Evolutionary conservation across 2,113 vertebrate species (phyloP).

Genomic region (Neolamprologus fasciatus): DNA sequence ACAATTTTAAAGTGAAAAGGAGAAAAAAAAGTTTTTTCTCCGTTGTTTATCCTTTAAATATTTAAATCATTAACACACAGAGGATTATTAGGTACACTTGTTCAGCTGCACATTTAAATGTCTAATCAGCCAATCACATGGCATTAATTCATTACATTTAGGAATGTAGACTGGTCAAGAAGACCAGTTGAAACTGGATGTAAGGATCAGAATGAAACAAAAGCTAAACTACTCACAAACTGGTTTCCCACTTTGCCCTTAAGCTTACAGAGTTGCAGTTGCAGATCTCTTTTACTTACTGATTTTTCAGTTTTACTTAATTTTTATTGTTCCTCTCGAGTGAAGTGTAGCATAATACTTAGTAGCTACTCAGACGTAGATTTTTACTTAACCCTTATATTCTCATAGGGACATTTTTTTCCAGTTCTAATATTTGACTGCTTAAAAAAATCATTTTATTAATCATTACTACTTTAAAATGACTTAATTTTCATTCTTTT

Average conservation of each 20-base stretch:
- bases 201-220: neutral
- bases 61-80: neutral
- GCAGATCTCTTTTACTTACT: neutral
- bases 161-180: neutral
- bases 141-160: neutral
- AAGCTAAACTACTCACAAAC: fast-evolving
- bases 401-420: neutral
- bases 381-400: neutral
- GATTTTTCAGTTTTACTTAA: neutral
- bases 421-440: neutral
- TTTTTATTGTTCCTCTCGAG: fast-evolving
- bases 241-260: neutral
- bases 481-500: neutral
- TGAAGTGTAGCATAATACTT: neutral
- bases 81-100: neutral
- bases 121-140: neutral
- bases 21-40: neutral
- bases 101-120: neutral
- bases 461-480: neutral
- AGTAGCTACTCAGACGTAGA: neutral
- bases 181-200: neutral
- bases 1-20: neutral
- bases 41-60: fast-evolving
- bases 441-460: neutral
- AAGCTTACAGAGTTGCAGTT: neutral